Evolutionary conservation across 2,888 invertebrate genomes (phyloP).

Genomic region (Micropterix aruncella): DNA sequence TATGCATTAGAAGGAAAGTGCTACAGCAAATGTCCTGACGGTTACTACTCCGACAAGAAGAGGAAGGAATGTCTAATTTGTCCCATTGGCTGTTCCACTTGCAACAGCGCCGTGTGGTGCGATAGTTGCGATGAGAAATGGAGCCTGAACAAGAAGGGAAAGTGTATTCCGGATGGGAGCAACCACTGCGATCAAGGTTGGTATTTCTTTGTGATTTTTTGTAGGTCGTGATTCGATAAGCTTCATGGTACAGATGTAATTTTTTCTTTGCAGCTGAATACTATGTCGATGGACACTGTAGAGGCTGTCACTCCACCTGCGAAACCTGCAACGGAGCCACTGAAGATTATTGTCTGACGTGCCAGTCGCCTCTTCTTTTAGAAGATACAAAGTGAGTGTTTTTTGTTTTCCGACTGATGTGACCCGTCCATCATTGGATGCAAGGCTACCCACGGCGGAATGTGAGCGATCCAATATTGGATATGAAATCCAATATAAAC

Average conservation of each 20-base stretch:
- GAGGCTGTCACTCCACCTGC: slow-evolving; percentile 63
- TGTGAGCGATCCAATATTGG: too few relatives aligned
- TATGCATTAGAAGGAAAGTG: slow-evolving; percentile 62
- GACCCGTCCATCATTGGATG: too few relatives aligned
- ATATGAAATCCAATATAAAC: too few relatives aligned
- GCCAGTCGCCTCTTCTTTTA: slow-evolving; percentile 55
- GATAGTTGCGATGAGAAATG: slow-evolving; percentile 59
- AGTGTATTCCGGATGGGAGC: slow-evolving; percentile 57
- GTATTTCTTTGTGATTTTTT: neutral
- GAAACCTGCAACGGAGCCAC: slow-evolving; percentile 70
- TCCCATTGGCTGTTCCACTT: slow-evolving; percentile 63
- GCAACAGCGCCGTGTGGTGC: slow-evolving; percentile 55
- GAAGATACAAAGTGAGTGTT: slow-evolving; percentile 43
- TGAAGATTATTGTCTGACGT: slow-evolving; percentile 60
- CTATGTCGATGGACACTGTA: slow-evolving; percentile 51
- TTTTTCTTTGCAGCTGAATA: slow-evolving; percentile 39
- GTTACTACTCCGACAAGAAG: slow-evolving; percentile 63
- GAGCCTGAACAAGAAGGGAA: slow-evolving; percentile 61
- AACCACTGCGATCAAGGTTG: slow-evolving; percentile 44
- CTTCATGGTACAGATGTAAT: too few relatives aligned
- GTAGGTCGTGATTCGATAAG: too few relatives aligned
- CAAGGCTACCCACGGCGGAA: too few relatives aligned
- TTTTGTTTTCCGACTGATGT: too few relatives aligned
- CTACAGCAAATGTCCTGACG: slow-evolving; percentile 54
- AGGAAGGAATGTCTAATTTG: slow-evolving; percentile 71